A percentile compares a stretch with the other conserved stretches of the same genome.
phyloP scores from a whole-genome alignment of 2,797 vertebrate genomes.

The Percopsis omiscomaycus region DNA sequence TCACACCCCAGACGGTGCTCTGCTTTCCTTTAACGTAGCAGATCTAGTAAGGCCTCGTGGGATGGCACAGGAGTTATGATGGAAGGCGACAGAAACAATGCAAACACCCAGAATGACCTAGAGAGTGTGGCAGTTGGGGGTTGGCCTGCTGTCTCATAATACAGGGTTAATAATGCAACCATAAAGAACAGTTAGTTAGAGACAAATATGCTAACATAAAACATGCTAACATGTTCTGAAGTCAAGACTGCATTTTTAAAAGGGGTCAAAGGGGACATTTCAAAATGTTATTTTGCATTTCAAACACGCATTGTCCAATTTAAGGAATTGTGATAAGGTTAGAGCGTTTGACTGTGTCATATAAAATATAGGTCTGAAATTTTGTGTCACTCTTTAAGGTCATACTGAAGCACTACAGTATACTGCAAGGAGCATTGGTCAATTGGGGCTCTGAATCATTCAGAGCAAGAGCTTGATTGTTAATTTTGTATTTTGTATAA shows the following conservation, averaged over 20 bases:
- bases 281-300: slow-evolving; percentile 1
- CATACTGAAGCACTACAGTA: too few species aligned
- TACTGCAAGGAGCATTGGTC: too few species aligned
- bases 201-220: neutral
- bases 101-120: slow-evolving; percentile 17
- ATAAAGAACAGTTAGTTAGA: slow-evolving; percentile 29
- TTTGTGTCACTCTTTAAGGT: too few species aligned
- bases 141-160: neutral
- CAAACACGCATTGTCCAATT: neutral
- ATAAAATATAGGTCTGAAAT: too few species aligned
- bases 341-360: too few species aligned
- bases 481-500: too few species aligned
- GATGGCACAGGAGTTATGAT: slow-evolving; percentile 41
- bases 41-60: slow-evolving; percentile 44
- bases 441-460: too few species aligned
- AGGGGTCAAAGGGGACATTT: slow-evolving; percentile 1
- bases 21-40: slow-evolving; percentile 50
- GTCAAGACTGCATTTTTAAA: neutral
- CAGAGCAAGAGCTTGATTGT: too few species aligned
- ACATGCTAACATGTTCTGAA: too few species aligned
- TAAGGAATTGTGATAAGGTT: neutral
- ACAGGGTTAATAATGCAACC: slow-evolving; percentile 3
- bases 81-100: slow-evolving; percentile 25
- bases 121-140: neutral
- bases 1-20: slow-evolving; percentile 43